Conservation (phyloP, 2,888 invertebrate genomes). For the Julus scandinavius region DNA sequence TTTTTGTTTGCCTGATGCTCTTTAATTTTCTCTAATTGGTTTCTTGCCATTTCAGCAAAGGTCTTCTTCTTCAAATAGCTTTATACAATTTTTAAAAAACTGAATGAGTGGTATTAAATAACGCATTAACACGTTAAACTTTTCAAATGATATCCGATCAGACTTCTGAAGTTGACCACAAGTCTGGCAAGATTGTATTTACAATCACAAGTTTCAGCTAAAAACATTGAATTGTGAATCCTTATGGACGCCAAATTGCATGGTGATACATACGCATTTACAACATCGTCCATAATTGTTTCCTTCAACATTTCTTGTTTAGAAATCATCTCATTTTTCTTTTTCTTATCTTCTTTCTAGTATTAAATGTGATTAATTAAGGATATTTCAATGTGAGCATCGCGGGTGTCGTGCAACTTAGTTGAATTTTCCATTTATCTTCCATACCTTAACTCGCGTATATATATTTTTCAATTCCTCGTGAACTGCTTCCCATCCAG, state of each 20-base stretch:
- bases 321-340: not conserved
- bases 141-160: no score
- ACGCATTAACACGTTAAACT: no score
- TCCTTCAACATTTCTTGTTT: not conserved
- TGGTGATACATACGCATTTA: not conserved
- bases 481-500: not conserved
- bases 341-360: slow-evolving; percentile 14
- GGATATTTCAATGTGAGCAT: not conserved
- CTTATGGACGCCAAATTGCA: not conserved
- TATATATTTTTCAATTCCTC: slow-evolving; percentile 31
- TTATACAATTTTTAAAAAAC: not conserved
- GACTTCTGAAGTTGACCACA: no score
- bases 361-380: not conserved
- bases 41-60: slow-evolving; percentile 26
- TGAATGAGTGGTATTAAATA: no score
- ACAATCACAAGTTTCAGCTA: no score
- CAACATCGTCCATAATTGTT: not conserved
- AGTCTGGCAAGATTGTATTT: no score
- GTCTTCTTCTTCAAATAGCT: not conserved
- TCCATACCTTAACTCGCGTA: not conserved
- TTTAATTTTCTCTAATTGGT: not conserved
- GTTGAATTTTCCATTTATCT: not conserved
- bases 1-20: not conserved
- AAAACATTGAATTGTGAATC: not conserved
- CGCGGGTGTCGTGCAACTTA: not conserved